Conservation (phyloP, 2,113 vertebrate genomes). For the Chlamydotis undulata region DNA sequence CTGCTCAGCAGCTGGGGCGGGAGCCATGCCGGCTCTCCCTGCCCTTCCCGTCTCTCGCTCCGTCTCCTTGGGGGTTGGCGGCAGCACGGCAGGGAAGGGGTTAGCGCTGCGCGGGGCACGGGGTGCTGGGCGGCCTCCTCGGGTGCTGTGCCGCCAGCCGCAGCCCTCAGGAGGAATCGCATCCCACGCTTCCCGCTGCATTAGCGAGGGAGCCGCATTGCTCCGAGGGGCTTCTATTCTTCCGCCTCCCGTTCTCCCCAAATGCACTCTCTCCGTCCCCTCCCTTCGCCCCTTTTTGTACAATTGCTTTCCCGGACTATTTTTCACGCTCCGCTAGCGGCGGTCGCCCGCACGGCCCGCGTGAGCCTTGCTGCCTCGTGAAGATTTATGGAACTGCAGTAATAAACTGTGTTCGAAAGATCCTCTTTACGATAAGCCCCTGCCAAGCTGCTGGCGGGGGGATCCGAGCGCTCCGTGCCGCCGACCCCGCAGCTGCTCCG, state of each 20-base stretch:
- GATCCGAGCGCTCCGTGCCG: not conserved
- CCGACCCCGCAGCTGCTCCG: not conserved
- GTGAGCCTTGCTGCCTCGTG: not conserved
- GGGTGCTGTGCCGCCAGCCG: conserved; percentile 38
- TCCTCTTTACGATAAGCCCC: not conserved
- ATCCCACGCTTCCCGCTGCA: not conserved
- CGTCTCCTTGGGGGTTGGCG: not conserved
- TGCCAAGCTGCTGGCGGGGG: not conserved
- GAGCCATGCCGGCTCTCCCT: too few relatives aligned
- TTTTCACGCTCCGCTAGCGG: conserved; percentile 47
- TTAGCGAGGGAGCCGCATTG: not conserved
- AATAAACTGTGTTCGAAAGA: conserved; percentile 49
- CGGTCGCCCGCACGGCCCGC: not conserved
- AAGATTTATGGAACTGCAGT: conserved; percentile 68
- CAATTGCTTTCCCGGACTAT: not conserved
- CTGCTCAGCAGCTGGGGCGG: too few relatives aligned
- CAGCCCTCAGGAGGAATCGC: conserved; percentile 1
- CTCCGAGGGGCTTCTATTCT: not conserved
- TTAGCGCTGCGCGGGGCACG: not conserved
- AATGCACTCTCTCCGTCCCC: not conserved
- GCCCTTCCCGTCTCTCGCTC: not conserved
- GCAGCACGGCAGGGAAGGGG: conserved; percentile 41
- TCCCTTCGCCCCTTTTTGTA: not conserved
- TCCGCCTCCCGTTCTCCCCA: not conserved
- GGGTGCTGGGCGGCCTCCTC: not conserved